Conservation (phyloP, 2,797 vertebrate genomes). For the Rousettus madagascariensis region DNA sequence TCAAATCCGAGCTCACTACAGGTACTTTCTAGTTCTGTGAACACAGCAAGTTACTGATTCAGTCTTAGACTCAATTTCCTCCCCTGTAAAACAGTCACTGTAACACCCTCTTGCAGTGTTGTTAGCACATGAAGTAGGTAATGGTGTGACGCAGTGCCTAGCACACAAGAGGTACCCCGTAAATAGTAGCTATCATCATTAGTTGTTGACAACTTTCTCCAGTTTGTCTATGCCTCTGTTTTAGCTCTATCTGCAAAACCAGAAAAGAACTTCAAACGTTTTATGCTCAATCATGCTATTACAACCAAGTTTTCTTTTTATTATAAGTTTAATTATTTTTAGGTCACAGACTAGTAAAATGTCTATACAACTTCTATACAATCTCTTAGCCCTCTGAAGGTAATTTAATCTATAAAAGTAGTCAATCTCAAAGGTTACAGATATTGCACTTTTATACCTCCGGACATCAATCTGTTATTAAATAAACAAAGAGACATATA, state of each 20-base stretch:
- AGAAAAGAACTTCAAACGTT: conserved; percentile 22
- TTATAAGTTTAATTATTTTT: not conserved
- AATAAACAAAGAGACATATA: conserved; percentile 27
- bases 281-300: not conserved
- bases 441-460: not conserved
- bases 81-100: not conserved
- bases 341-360: not conserved
- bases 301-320: conserved; percentile 10
- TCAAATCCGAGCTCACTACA: not conserved
- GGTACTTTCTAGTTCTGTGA: not conserved
- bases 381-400: not conserved
- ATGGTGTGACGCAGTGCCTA: not conserved
- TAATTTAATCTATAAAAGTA: not conserved
- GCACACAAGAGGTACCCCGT: not conserved
- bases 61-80: not conserved
- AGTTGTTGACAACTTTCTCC: not conserved
- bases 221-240: not conserved
- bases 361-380: not conserved
- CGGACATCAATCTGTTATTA: not conserved
- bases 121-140: not conserved
- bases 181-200: not conserved
- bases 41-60: not conserved
- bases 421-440: not conserved
- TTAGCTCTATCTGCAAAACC: not conserved
- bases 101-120: not conserved